Evolutionary conservation across 2,113 vertebrate species (phyloP).

Genomic region (Amia ocellicauda): DNA sequence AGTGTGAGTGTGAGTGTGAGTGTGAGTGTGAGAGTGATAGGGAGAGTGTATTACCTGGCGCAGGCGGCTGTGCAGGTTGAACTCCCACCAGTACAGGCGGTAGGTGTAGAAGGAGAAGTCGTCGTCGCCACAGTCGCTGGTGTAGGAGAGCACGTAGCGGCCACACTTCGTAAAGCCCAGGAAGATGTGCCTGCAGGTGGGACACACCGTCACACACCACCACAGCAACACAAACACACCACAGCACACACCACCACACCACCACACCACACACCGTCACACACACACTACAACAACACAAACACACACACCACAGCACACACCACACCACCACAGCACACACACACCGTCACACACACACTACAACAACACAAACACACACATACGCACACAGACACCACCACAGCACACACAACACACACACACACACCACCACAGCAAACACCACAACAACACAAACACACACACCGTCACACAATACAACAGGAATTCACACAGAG

Average conservation of each 20-base stretch:
- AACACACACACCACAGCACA: too few relatives aligned
- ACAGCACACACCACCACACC: background rate
- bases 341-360: too few relatives aligned
- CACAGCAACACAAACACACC: too few relatives aligned
- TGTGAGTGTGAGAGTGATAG: background rate
- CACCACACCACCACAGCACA: too few relatives aligned
- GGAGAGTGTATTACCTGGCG: conserved; percentile 69
- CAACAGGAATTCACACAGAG: too few relatives aligned
- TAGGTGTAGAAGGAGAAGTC: conserved; percentile 89
- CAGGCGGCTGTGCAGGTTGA: conserved; percentile 87
- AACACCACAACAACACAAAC: too few relatives aligned
- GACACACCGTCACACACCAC: background rate
- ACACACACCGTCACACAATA: too few relatives aligned
- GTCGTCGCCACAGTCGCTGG: conserved; percentile 81
- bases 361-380: background rate
- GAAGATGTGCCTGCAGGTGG: conserved; percentile 83
- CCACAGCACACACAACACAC: too few relatives aligned
- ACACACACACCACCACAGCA: too few relatives aligned
- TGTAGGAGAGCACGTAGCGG: conserved; percentile 90
- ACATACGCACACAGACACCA: too few relatives aligned
- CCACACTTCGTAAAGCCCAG: conserved; percentile 92
- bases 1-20: conserved; percentile 8
- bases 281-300: too few relatives aligned
- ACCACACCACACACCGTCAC: too few relatives aligned
- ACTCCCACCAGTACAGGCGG: conserved; percentile 94